Base-by-base conservation (phyloP, 2,113 vertebrate genomes). In the Anas platyrhynchos region DNA sequence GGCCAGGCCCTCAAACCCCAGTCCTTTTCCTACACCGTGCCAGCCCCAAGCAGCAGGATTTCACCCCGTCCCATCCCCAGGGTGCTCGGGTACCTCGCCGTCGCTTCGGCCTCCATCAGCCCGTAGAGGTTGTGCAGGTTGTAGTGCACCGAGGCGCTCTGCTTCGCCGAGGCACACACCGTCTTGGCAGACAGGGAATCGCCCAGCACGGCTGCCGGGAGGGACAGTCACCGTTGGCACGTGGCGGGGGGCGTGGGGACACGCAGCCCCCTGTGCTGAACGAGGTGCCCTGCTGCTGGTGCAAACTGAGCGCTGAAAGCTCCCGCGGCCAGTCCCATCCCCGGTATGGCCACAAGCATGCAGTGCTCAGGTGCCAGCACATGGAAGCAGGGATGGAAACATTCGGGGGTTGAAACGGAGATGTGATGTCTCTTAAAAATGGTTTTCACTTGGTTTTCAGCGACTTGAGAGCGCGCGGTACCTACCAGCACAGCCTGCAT, bases 81-180 rank as follows among this genome's bases (percentile, higher is more conserved):
- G 68, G 46, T 55, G 38, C 38, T 34, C 4, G 1, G 32, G 52
- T 94, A 98, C 98, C 98, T 97, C 1, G 98, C 97, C 0, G 98
- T 97, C 22, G 98, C 98, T 93, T 98, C 97, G 86, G 98, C 97
- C 95, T 98, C 98, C 98, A 98, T 98, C 59, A 98, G 97, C 50
- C 98, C 98, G 0, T 98, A 98, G 59, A 98, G 91, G 83, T 97
- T 98, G 97, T 98, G 98, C 52, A 98, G 95, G 81, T 98, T 98
- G 96, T 98, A 98, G 94, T 98, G 98, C 46, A 96, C 92, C 0
- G 97, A 97, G 65, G 66, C 13, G 48, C 95, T 98, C 91, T 98
- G 98, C 66, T 75, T 94, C 4, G 98, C 97, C 0, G 98, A 98
- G 67, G 97, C 97, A 91, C 98, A 98, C 29, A 98, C 83, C 0